Percentiles rank a stretch among this genome's conserved stretches.
Evolutionary conservation across 2,797 vertebrate species (phyloP).

Genomic region (Eulemur coronatus): DNA sequence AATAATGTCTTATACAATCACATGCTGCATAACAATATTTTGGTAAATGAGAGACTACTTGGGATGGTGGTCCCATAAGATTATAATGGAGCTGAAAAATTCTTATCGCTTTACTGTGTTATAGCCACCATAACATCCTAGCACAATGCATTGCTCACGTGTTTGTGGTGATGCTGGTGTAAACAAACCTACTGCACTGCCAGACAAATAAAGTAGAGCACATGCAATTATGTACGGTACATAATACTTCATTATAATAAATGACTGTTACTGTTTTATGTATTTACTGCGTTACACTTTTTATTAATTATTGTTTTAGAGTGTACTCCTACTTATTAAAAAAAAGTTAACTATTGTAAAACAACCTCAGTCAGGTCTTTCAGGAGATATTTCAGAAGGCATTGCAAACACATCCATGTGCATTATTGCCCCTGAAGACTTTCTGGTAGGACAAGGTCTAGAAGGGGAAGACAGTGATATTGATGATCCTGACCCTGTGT

Average conservation of each 20-base stretch:
- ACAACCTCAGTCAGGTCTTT: background rate
- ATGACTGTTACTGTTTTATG: background rate
- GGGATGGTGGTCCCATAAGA: background rate
- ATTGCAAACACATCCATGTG: background rate
- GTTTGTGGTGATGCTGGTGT: background rate
- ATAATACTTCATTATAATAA: background rate
- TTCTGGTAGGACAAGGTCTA: background rate
- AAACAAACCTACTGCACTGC: background rate
- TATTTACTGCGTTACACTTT: background rate
- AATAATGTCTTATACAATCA: background rate
- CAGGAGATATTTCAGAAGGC: background rate
- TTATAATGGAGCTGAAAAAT: background rate
- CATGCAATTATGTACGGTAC: no score
- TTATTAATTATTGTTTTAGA: background rate
- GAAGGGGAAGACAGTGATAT: background rate
- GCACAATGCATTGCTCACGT: background rate
- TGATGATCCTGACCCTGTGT: background rate
- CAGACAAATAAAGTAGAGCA: background rate
- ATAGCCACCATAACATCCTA: background rate
- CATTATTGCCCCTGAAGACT: background rate
- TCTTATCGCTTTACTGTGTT: background rate
- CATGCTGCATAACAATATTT: no score
- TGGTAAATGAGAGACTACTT: background rate
- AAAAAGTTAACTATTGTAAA: background rate
- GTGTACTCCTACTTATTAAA: background rate